Percentiles rank a stretch among this genome's conserved stretches.
Evolutionary conservation across 1,140 invertebrate genomes (phyloP).

Genomic region (Drosophila pseudoobscura): DNA sequence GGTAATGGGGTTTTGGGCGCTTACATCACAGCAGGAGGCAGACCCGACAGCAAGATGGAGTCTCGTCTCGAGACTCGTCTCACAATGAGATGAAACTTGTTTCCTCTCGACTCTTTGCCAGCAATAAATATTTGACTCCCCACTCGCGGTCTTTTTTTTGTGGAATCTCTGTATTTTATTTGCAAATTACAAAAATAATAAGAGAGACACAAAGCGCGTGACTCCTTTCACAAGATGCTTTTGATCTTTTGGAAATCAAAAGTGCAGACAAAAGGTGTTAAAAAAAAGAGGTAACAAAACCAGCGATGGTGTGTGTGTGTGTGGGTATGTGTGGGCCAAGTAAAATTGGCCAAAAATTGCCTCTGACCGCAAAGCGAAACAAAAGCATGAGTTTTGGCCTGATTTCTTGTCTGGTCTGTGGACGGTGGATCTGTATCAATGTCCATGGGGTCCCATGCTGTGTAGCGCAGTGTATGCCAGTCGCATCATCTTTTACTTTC

Average conservation of each 20-base stretch:
- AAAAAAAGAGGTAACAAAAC: constrained; percentile 21
- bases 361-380: constrained; percentile 55
- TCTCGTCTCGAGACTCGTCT: constrained; percentile 36
- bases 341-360: constrained; percentile 61
- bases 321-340: constrained; percentile 31
- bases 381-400: constrained; percentile 55
- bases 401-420: constrained; percentile 13
- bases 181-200: constrained; percentile 79
- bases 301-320: constrained; percentile 8
- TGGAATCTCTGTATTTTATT: constrained; percentile 16
- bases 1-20: constrained; percentile 36
- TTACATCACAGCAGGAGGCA: constrained; percentile 75
- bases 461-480: constrained; percentile 59
- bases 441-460: constrained; percentile 51
- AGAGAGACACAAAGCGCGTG: constrained; percentile 76
- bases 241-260: constrained; percentile 53
- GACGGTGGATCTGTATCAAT: constrained; percentile 18
- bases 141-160: constrained; percentile 43
- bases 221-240: constrained; percentile 75
- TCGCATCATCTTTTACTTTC: constrained; percentile 68
- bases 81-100: constrained; percentile 62
- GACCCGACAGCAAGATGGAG: constrained; percentile 14
- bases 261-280: constrained; percentile 78
- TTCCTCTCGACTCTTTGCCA: constrained; percentile 60
- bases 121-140: constrained; percentile 75